phyloP scores from a whole-genome alignment of 2,888 invertebrate species.

The Drosophila hamatofila region DNA sequence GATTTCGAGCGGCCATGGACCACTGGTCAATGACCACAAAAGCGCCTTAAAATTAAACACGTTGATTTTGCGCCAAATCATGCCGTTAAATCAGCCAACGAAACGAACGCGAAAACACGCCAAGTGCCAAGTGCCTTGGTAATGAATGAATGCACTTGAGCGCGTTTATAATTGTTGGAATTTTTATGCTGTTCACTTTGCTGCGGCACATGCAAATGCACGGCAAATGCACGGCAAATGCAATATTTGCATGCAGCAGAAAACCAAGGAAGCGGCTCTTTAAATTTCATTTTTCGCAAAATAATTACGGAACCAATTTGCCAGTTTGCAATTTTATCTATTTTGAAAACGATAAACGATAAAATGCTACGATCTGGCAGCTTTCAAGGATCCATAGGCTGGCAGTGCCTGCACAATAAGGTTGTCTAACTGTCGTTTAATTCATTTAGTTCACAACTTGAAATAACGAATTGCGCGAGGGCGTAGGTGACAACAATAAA shows the following conservation, averaged over 20 bases:
- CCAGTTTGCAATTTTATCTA: not conserved
- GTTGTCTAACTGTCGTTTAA: not conserved
- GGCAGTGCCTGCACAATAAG: not conserved
- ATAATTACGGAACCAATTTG: constrained; percentile 54
- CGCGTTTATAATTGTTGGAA: constrained; percentile 23
- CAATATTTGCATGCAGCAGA: constrained; percentile 39
- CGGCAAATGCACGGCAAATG: constrained; percentile 51
- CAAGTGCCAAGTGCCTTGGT: constrained; percentile 31
- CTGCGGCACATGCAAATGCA: constrained; percentile 47
- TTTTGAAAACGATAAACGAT: constrained; percentile 7
- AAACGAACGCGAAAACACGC: constrained; percentile 57
- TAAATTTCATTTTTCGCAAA: constrained; percentile 18
- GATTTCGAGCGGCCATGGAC: constrained; percentile 22
- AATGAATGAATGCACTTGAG: constrained; percentile 53
- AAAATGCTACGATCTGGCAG: constrained; percentile 1
- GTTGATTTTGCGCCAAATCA: constrained; percentile 72
- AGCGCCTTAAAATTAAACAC: constrained; percentile 66
- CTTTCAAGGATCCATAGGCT: constrained; percentile 5
- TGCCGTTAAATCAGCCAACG: constrained; percentile 75
- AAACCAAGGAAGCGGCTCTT: constrained; percentile 40
- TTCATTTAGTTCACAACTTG: constrained; percentile 31
- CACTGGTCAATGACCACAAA: constrained; percentile 72
- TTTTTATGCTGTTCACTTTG: constrained; percentile 8
- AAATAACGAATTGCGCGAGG: constrained; percentile 29
- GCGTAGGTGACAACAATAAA: not conserved